These are phyloP conservation scores for Mesodorylaimus sp. DNA, from an alignment of 2,888 invertebrate species.

Conservation along the genomic window DNA sequence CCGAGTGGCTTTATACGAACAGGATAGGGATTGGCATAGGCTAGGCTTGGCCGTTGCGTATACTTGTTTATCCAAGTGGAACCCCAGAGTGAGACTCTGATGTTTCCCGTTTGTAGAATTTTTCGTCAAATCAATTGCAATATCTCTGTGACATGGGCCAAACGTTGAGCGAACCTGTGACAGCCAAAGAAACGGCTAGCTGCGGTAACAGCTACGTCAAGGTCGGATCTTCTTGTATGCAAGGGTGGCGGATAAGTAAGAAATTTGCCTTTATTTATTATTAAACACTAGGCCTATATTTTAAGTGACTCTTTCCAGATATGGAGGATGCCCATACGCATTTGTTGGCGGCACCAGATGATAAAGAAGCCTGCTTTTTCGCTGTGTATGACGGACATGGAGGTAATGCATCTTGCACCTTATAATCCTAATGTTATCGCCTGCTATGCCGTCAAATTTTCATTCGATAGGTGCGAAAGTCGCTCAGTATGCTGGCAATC, in stretches of 20 bases:
- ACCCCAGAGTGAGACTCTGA: no score
- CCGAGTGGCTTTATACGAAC: no score
- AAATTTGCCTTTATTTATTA: not conserved
- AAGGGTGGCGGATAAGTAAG: slow-evolving; percentile 84
- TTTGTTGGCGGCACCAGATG: slow-evolving; percentile 60
- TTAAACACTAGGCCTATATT: slow-evolving; percentile 1
- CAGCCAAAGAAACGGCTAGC: slow-evolving; percentile 40
- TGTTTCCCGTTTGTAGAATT: no score
- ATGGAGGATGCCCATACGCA: slow-evolving; percentile 99
- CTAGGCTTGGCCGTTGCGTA: no score
- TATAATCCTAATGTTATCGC: not conserved
- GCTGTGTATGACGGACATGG: slow-evolving; percentile 93
- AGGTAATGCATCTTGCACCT: slow-evolving; percentile 39
- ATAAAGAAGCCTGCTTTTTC: slow-evolving; percentile 78
- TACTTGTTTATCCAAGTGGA: no score
- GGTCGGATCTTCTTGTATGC: slow-evolving; percentile 96
- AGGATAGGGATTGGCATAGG: no score
- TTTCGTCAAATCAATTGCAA: no score
- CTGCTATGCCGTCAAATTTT: not conserved
- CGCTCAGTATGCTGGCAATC: slow-evolving; percentile 81
- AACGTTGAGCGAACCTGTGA: slow-evolving; percentile 87
- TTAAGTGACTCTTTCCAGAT: slow-evolving; percentile 24
- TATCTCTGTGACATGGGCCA: slow-evolving; percentile 98
- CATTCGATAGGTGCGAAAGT: slow-evolving; percentile 54
- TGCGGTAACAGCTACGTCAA: slow-evolving; percentile 20